Conservation (phyloP, 2,888 invertebrate genomes). For the Charanyca ferruginea region DNA sequence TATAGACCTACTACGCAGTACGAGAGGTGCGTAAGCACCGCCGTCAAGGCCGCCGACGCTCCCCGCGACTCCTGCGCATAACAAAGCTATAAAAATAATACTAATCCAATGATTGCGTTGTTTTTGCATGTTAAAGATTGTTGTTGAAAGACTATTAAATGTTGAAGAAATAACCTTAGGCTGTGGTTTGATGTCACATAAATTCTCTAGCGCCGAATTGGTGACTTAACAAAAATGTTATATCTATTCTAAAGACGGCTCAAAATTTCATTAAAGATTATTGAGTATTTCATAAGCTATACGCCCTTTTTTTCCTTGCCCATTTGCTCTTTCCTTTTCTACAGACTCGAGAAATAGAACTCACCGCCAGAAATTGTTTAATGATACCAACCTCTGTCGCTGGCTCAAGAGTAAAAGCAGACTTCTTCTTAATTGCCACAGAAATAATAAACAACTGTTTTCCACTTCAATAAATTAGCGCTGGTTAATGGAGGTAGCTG, state of each 20-base stretch:
- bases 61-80: slow-evolving; percentile 70
- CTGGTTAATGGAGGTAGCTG: slow-evolving; percentile 27
- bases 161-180: slow-evolving; percentile 11
- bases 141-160: slow-evolving; percentile 9
- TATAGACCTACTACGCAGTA: slow-evolving; percentile 34
- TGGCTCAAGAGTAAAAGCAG: neutral
- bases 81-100: slow-evolving; percentile 67
- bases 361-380: neutral
- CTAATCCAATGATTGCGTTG: slow-evolving; percentile 21
- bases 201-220: neutral
- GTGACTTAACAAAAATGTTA: neutral
- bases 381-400: too few relatives aligned
- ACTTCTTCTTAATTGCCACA: slow-evolving; percentile 26
- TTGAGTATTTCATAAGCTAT: too few relatives aligned
- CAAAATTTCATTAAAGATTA: neutral
- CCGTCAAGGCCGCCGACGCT: slow-evolving; percentile 70
- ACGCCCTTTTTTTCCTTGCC: too few relatives aligned
- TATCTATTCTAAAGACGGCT: neutral
- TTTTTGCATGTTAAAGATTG: slow-evolving; percentile 27
- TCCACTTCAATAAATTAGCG: slow-evolving; percentile 41
- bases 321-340: too few relatives aligned
- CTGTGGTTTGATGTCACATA: slow-evolving; percentile 13
- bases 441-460: slow-evolving; percentile 29
- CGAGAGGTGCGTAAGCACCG: slow-evolving; percentile 59
- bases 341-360: neutral